Base-by-base conservation (phyloP, 2,113 vertebrate species). In the Solenodon paradoxus region DNA sequence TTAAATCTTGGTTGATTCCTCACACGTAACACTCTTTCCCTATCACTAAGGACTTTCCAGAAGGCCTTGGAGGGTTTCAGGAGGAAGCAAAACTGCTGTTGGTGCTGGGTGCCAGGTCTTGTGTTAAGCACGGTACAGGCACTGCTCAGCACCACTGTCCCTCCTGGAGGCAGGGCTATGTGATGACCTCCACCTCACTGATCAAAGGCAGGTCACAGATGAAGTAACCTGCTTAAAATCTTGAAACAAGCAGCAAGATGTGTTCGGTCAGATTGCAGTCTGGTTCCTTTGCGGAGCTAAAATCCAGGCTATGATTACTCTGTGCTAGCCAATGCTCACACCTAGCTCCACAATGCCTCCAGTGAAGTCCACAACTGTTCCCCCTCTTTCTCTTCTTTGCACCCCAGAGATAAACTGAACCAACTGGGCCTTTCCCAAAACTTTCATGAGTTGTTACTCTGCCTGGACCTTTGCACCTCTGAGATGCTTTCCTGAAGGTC, bases 1-100 rank as follows among this genome's bases (percentile, higher is more conserved):
- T 49, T 3, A 68, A 77, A 63, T 66, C 32, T 40, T 77, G 86
- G 61, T 64, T 95, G 72, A 42, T 61, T 94, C 95, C 53, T 68
- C 68, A 38, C 19, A 63, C 6, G 38, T 5, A 77, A 19, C 32
- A 69, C 4, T 42, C 42, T 80, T 74, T 59, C 24, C 3, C 10
- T 59, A 92, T 28, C 35, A 45, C 38, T 24, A 28, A 82, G 68
- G 28, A 53, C 32, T 30, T 95, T 49, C 59, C 63, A 66, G 64
- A 30, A 69, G 9, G 59, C 24, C 77, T 45, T 8, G 13, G n/a
- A n/a, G n/a, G 3, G 40, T 3, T 30, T 64, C 28, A 24, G 79
- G 24, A 75, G 47, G 28, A 74, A 78, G 49, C 51, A 35, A 40
- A 32, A 7, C 8, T 55, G 83, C 49, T 20, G n/a, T 2, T 35